Base-by-base conservation (phyloP, 2,113 vertebrate species). In the Macquaria australasica region DNA sequence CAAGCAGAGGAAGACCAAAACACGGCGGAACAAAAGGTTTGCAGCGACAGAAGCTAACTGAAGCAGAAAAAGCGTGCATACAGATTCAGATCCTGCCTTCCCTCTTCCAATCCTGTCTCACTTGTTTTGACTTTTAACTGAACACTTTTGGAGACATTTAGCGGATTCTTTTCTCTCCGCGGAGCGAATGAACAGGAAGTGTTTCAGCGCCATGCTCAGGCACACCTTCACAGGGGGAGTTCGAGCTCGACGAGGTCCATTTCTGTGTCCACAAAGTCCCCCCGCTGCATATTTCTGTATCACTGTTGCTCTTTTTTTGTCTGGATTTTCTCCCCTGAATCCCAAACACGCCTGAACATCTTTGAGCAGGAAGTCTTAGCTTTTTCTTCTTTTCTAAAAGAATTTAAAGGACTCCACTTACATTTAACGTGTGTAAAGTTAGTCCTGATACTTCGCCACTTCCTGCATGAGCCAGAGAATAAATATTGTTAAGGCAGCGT, bases 71-170 rank as follows among this genome's bases (percentile, higher is more conserved):
- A 14, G 23, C 14, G 56, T 43, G 28, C 4, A 14, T 8, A 8
- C 3, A 6, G 50, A 23, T 60, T 78, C 51, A 31, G 60, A 67
- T 70, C 18, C 4, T 18, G n/a, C n/a, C 48, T 25, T 39, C 56
- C 64, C 3, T 72, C 43, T 53, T 70, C 62, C 45, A 14, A 1
- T 48, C 34, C n/a, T 53, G 66, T 70, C 85, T 70, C 69, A 31
- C 18, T 23, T 55, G 76, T 75, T 82, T 68, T 25, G 34, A 41
- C 25, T 23, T 67, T 37, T 23, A 39, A 39, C 20, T 5, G 15
- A 59, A 73, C 43, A 16, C 9, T 31, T 7, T 1, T 34, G 34
- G 51, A 72, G 48, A 58, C 66, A 8, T 55, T 56, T 71, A 4
- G 34, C 34, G 3, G 37, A 15, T 53, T 55, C 15, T 39, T 39